Base-by-base conservation (phyloP, 1,140 invertebrate species). In the Papilio polytes region DNA sequence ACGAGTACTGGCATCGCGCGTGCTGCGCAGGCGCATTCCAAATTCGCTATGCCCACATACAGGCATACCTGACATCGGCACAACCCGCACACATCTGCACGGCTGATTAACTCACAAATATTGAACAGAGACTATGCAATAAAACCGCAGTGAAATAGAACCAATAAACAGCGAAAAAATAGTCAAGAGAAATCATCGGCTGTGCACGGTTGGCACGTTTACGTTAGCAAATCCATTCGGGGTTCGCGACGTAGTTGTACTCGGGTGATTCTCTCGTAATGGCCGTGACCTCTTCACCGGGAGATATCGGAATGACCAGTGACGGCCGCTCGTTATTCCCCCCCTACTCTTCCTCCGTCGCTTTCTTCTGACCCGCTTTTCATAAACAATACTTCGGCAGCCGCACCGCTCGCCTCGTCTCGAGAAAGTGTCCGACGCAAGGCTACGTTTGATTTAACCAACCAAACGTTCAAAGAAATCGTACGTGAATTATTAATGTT, bases 281-380 rank as follows among this genome's bases (percentile, higher is more conserved):
- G 92, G 82, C 91, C 92, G 88, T 94, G 92, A 94, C 92, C 92
- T 91, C 88, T 89, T 83, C 89, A 85, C 86, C 85, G 89, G 86
- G 91, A 90, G 91, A 91, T 90, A 91, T 90, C 87, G 85, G 84
- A 90, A 85, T 91, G 90, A 90, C 90, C 91, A 86, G 84, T 83
- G 84, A 82, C 77, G 84, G 83, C 86, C 84, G 85, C 86, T 56
- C 53, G 53, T 56, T 56, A 56, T 56, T 20, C 7, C 85, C 88
- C 87, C 84, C 83, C 74, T 82, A 82, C 87, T 82, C 85, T 83
- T 85, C 88, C 87, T 89, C 87, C 88, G 76, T 91, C 88, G 90
- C 92, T 94, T 94, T 94, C 93, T 93, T 94, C 87, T 94, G 93
- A 94, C 93, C 93, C 91, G 88, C 91, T 94, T 94, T 93, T 94